Percentiles rank a stretch among this genome's conserved stretches.
These are phyloP conservation scores for Idaea aversata DNA, from an alignment of 2,888 invertebrate genomes.

Conservation along the genomic window DNA sequence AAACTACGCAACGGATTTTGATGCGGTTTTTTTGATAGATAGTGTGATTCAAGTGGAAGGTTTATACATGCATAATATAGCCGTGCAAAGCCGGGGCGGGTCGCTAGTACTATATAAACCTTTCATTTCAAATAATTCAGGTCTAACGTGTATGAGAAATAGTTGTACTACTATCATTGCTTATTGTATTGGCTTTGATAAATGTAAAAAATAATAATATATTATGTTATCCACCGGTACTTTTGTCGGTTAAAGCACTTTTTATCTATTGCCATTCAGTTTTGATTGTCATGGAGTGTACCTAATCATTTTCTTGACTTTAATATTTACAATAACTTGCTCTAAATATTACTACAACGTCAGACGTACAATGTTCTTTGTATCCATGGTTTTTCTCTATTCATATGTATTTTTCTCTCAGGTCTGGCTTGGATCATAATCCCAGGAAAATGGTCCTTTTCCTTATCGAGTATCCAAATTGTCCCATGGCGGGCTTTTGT, in stretches of 20 bases:
- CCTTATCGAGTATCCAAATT: slow-evolving; percentile 65
- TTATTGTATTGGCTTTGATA: neutral
- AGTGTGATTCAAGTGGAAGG: too few relatives aligned
- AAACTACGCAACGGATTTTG: too few relatives aligned
- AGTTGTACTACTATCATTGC: neutral
- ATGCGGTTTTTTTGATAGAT: too few relatives aligned
- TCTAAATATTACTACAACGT: neutral
- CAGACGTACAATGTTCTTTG: neutral
- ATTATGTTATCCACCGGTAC: neutral
- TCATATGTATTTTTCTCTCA: slow-evolving; percentile 36
- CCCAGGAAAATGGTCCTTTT: slow-evolving; percentile 76
- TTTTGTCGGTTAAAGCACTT: neutral
- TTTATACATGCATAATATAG: too few relatives aligned
- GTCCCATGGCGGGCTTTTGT: slow-evolving; percentile 89
- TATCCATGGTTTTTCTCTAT: neutral
- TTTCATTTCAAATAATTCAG: neutral
- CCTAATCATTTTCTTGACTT: too few relatives aligned
- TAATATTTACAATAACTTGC: neutral
- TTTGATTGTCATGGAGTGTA: neutral
- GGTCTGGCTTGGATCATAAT: slow-evolving; percentile 86
- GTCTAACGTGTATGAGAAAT: neutral
- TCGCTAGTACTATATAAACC: too few relatives aligned
- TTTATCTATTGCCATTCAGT: neutral
- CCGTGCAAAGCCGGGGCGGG: too few relatives aligned
- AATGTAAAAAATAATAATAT: neutral